A percentile compares a stretch with the other conserved stretches of the same genome.
These are phyloP conservation scores for Pithys albifrons DNA, from an alignment of 2,113 vertebrate species.

Conservation along the genomic window DNA sequence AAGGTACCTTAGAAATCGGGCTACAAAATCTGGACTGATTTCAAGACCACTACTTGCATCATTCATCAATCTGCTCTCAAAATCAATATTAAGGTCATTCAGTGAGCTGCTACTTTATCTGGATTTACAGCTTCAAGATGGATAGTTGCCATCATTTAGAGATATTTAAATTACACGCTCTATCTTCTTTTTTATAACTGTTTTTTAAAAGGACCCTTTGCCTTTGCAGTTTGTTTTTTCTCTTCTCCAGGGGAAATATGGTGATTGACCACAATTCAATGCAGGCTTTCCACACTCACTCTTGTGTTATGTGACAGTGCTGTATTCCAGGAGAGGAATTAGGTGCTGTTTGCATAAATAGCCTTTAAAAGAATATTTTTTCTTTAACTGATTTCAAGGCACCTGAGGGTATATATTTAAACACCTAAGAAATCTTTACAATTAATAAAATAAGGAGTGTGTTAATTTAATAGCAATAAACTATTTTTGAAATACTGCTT, in stretches of 20 bases:
- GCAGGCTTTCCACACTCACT: neutral
- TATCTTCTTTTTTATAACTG: neutral
- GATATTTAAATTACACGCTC: neutral
- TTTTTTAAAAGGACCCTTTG: neutral
- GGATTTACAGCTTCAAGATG: neutral
- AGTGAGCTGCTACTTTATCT: neutral
- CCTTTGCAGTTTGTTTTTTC: neutral
- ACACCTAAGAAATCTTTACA: neutral
- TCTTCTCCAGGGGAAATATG: neutral
- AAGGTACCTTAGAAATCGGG: neutral
- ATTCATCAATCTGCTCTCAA: neutral
- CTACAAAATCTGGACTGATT: neutral
- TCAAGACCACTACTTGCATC: neutral
- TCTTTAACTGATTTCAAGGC: neutral
- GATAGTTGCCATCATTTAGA: neutral
- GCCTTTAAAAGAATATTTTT: neutral
- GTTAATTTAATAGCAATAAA: neutral
- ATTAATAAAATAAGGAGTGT: neutral
- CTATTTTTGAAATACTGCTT: neutral
- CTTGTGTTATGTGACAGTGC: neutral
- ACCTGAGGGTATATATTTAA: neutral
- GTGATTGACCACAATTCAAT: neutral
- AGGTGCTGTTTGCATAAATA: neutral
- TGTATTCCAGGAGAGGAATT: neutral
- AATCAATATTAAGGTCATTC: neutral